These are phyloP conservation scores for Hybognathus amarus DNA, from an alignment of 2,797 vertebrate species.

Conservation along the genomic window DNA sequence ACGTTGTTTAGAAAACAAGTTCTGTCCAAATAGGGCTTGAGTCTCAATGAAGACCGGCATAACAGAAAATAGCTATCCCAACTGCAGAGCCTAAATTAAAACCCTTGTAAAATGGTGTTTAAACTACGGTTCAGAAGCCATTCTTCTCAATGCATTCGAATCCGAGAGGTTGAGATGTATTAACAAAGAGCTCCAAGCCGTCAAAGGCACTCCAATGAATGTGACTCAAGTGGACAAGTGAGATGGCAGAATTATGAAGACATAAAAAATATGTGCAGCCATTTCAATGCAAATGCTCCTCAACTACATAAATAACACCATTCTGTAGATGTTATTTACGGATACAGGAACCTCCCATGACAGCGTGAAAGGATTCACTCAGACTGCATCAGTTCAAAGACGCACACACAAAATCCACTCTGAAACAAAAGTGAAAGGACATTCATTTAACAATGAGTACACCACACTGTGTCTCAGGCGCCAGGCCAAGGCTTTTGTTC, in stretches of 20 bases:
- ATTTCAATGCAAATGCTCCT: conserved; percentile 47
- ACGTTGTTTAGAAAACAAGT: not conserved
- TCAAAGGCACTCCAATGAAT: conserved; percentile 69
- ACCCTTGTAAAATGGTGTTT: conserved; percentile 28
- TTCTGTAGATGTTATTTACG: conserved; percentile 39
- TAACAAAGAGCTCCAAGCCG: conserved; percentile 39
- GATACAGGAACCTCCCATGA: conserved; percentile 72
- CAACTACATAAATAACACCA: conserved; percentile 40
- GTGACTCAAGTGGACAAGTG: conserved; percentile 70
- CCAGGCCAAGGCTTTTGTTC: conserved; percentile 56
- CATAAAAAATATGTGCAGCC: conserved; percentile 42
- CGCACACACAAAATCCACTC: conserved; percentile 24
- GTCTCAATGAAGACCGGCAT: not conserved
- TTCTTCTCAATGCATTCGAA: conserved; percentile 7
- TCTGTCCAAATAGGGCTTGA: not conserved
- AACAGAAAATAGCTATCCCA: not conserved
- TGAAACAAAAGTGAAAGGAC: conserved; percentile 57
- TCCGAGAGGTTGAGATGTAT: conserved; percentile 25
- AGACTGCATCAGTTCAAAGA: conserved; percentile 42
- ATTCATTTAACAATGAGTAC: conserved; percentile 56
- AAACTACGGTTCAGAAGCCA: conserved; percentile 30
- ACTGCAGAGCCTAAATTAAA: conserved; percentile 1
- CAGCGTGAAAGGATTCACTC: conserved; percentile 37
- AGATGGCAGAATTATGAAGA: conserved; percentile 47
- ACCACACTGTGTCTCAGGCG: conserved; percentile 57